These are phyloP conservation scores for Rhinoraja longicauda DNA, from an alignment of 2,797 vertebrate genomes.

Conservation along the genomic window DNA sequence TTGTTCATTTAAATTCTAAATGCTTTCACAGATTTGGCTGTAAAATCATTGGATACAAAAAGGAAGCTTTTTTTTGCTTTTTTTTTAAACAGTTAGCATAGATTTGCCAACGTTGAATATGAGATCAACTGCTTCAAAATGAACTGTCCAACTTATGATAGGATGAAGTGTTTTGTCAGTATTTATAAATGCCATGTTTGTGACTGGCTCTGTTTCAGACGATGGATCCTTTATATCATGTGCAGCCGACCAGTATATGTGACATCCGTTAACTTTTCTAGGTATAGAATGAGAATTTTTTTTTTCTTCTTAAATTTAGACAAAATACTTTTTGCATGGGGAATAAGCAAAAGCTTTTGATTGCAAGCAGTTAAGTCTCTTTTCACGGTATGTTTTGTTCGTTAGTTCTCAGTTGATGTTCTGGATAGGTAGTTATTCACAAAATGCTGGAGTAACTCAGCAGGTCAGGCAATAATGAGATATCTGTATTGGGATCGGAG, in stretches of 20 bases:
- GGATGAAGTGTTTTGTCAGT: constrained; percentile 28
- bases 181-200: constrained; percentile 9
- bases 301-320: neutral
- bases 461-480: too few species aligned
- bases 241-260: neutral
- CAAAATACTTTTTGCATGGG: neutral
- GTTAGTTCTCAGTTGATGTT: neutral
- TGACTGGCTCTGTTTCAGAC: neutral
- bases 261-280: neutral
- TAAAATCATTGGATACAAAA: neutral
- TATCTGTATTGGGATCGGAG: neutral
- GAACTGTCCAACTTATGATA: constrained; percentile 32
- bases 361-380: neutral
- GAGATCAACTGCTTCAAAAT: constrained; percentile 10
- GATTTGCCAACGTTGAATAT: constrained; percentile 19
- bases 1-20: neutral
- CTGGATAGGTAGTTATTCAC: too few species aligned
- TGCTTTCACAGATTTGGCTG: neutral
- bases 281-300: neutral
- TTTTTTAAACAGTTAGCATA: neutral
- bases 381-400: neutral
- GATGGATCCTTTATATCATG: constrained; percentile 30
- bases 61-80: too few species aligned
- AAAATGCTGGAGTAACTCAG: too few species aligned
- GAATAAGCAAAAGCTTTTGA: neutral